phyloP scores from a whole-genome alignment of 2,888 invertebrate species.

The Drosophila robusta region DNA sequence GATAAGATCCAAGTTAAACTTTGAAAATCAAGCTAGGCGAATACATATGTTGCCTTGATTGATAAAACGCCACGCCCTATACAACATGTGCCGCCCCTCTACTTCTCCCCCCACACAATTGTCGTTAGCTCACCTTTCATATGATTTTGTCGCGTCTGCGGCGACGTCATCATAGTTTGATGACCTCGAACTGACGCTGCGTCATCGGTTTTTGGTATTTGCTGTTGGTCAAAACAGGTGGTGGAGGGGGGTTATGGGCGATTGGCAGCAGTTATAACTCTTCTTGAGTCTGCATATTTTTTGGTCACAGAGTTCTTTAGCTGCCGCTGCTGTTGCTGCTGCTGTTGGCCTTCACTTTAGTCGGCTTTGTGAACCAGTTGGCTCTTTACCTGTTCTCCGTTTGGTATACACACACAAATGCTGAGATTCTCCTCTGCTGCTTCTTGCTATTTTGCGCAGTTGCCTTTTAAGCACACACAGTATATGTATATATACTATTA shows the following conservation, averaged over 20 bases:
- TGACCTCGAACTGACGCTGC: constrained; percentile 70
- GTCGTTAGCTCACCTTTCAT: constrained; percentile 18
- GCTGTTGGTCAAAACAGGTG: constrained; percentile 8
- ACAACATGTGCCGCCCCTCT: background rate
- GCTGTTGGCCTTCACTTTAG: constrained; percentile 48
- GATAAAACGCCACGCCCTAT: background rate
- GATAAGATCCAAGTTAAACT: constrained; percentile 39
- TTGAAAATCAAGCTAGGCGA: constrained; percentile 1
- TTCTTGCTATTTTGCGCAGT: constrained; percentile 38
- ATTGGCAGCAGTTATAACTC: constrained; percentile 37
- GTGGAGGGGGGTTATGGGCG: background rate
- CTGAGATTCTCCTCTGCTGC: constrained; percentile 35
- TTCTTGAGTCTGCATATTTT: constrained; percentile 59
- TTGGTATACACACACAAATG: constrained; percentile 52
- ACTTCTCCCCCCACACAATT: background rate
- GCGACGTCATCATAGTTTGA: constrained; percentile 79
- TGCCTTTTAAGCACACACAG: constrained; percentile 25
- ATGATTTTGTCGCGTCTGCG: constrained; percentile 38
- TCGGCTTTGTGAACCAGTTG: constrained; percentile 64
- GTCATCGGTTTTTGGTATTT: constrained; percentile 71
- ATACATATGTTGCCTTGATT: background rate
- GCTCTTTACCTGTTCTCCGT: constrained; percentile 56
- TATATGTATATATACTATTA: constrained; percentile 5
- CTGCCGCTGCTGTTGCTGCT: constrained; percentile 15
- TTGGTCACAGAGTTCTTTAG: constrained; percentile 64